Evolutionary conservation across 1,140 invertebrate genomes (phyloP).

Genomic region (Tetragonula clypearis): DNA sequence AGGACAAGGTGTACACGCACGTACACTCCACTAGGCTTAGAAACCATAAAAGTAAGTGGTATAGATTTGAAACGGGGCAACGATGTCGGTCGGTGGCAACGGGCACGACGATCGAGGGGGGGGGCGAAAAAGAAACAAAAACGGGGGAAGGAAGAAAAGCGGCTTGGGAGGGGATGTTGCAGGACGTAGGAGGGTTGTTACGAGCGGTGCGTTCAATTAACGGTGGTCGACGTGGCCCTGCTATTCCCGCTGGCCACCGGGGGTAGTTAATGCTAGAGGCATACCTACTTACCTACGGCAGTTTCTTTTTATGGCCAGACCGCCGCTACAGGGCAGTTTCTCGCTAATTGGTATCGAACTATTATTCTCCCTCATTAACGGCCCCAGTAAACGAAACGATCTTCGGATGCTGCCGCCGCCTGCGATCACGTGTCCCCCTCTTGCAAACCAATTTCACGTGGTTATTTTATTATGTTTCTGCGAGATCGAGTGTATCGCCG

Average conservation of each 20-base stretch:
- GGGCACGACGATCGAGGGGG: constrained; percentile 1
- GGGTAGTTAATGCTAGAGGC: constrained; percentile 79
- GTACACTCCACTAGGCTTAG: constrained; percentile 69
- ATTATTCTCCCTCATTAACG: constrained; percentile 78
- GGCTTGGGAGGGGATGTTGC: neutral
- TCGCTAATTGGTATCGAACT: constrained; percentile 82
- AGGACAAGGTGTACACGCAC: constrained; percentile 61
- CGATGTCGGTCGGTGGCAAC: constrained; percentile 15
- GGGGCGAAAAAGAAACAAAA: constrained; percentile 16
- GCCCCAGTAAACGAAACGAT: constrained; percentile 56
- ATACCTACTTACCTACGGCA: constrained; percentile 80
- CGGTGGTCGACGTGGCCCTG: constrained; percentile 74
- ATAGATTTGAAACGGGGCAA: constrained; percentile 72
- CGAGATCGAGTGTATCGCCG: neutral
- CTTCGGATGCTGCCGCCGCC: constrained; percentile 18
- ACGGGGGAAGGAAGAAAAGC: constrained; percentile 7
- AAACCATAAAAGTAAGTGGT: constrained; percentile 78
- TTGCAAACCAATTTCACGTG: neutral
- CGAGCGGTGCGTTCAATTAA: constrained; percentile 82
- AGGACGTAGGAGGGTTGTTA: constrained; percentile 65
- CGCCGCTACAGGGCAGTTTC: constrained; percentile 72
- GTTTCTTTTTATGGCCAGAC: constrained; percentile 80
- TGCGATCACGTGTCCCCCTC: constrained; percentile 20
- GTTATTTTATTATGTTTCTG: neutral
- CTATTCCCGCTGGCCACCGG: constrained; percentile 67